A percentile compares a stretch with the other conserved stretches of the same genome.
Conservation (phyloP, 2,888 invertebrate genomes). For the Ethmia dodecea region DNA sequence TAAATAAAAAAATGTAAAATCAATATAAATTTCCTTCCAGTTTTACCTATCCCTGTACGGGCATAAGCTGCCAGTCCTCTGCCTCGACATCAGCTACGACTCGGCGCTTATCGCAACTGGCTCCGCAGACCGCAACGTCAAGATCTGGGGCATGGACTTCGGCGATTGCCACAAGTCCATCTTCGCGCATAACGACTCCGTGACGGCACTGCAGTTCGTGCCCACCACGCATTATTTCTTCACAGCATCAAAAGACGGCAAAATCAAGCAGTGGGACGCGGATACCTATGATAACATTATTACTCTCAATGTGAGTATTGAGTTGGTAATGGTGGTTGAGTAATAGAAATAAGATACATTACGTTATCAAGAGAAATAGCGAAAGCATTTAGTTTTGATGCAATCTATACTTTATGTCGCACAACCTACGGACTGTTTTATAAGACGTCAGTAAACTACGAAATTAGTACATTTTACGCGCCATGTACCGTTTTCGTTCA, state of each 20-base stretch:
- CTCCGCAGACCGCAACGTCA: slow-evolving; percentile 96
- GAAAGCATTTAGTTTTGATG: too few species aligned
- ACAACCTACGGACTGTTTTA: too few species aligned
- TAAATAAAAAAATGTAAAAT: too few species aligned
- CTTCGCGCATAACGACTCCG: slow-evolving; percentile 97
- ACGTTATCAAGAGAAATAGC: too few species aligned
- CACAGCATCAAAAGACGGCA: slow-evolving; percentile 95
- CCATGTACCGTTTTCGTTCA: too few species aligned
- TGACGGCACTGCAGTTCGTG: slow-evolving; percentile 93
- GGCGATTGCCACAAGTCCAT: slow-evolving; percentile 98
- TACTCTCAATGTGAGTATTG: slow-evolving; percentile 84
- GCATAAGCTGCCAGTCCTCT: slow-evolving; percentile 95
- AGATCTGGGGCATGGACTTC: slow-evolving; percentile 99
- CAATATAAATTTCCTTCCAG: too few species aligned
- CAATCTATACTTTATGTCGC: too few species aligned
- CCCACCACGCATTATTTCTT: slow-evolving; percentile 96
- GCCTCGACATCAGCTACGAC: slow-evolving; percentile 95
- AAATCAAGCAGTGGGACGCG: slow-evolving; percentile 98
- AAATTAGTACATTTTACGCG: too few species aligned
- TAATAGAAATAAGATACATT: too few species aligned
- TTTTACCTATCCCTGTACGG: slow-evolving; percentile 97
- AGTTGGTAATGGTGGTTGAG: too few species aligned
- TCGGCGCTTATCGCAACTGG: slow-evolving; percentile 93
- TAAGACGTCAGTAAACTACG: too few species aligned
- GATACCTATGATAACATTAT: slow-evolving; percentile 94